Percentiles rank a stretch among this genome's conserved stretches.
These are phyloP conservation scores for Trichogramma evanescens DNA, from an alignment of 2,888 invertebrate genomes.

Conservation along the genomic window DNA sequence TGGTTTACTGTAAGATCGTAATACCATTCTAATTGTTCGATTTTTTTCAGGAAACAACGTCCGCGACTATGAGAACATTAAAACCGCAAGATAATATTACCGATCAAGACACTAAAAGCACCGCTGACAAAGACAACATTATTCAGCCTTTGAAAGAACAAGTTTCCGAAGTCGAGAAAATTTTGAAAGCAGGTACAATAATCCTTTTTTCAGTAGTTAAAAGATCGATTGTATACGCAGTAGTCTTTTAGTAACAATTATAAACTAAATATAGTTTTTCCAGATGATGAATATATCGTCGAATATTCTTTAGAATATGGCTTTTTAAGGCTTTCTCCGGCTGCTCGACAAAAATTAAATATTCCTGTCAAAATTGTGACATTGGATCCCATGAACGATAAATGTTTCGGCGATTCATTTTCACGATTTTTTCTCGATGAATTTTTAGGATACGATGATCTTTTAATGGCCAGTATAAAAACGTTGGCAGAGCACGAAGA, in stretches of 20 bases:
- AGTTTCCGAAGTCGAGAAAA: constrained; percentile 54
- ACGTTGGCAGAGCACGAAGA: constrained; percentile 91
- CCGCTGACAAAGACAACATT: constrained; percentile 29
- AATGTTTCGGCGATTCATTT: constrained; percentile 90
- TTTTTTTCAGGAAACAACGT: constrained; percentile 17
- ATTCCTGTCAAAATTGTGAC: constrained; percentile 86
- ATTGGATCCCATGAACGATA: constrained; percentile 78
- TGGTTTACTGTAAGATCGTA: constrained; percentile 6
- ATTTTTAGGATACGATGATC: constrained; percentile 93
- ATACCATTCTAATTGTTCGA: background rate
- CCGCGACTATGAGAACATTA: background rate
- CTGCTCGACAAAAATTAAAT: constrained; percentile 76
- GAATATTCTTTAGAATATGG: constrained; percentile 98
- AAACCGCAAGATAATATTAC: constrained; percentile 28
- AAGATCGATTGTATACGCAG: background rate
- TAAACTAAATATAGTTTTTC: constrained; percentile 49
- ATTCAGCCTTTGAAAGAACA: constrained; percentile 44
- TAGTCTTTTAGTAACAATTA: constrained; percentile 13
- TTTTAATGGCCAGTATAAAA: constrained; percentile 94
- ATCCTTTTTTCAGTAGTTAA: background rate
- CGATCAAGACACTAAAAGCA: constrained; percentile 26
- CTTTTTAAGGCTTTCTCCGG: constrained; percentile 81
- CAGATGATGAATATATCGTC: constrained; percentile 90
- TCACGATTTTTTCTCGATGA: constrained; percentile 85
- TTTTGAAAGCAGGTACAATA: constrained; percentile 52